Conservation (phyloP, 2,113 vertebrate species). For the Chrysemys picta region DNA sequence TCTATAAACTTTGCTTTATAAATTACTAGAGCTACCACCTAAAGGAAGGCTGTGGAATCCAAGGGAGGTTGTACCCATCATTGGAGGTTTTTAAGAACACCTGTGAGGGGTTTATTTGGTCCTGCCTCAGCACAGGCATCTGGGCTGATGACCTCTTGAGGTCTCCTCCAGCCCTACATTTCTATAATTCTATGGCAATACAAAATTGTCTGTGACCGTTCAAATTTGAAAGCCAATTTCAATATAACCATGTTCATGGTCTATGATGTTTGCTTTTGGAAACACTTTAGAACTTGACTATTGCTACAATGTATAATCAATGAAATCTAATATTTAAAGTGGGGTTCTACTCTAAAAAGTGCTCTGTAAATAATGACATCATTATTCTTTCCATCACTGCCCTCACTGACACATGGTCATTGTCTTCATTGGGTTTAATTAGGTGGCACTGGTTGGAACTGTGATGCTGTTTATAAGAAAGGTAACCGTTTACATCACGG, state of each 20-base stretch:
- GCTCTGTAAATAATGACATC: not conserved
- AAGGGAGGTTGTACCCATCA: too few relatives aligned
- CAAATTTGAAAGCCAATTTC: not conserved
- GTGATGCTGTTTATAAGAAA: too few relatives aligned
- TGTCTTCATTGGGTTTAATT: not conserved
- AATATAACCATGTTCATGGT: not conserved
- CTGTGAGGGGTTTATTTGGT: too few relatives aligned
- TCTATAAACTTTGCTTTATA: not conserved
- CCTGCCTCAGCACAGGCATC: too few relatives aligned
- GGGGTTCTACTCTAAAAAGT: not conserved
- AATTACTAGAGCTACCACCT: not conserved
- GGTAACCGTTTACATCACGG: too few relatives aligned
- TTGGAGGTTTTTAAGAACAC: too few relatives aligned
- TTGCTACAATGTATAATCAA: not conserved
- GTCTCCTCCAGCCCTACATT: too few relatives aligned
- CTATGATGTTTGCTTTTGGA: not conserved
- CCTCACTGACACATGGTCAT: not conserved
- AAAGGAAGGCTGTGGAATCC: not conserved
- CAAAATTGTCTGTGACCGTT: not conserved
- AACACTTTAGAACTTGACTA: not conserved
- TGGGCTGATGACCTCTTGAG: too few relatives aligned
- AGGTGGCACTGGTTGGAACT: not conserved
- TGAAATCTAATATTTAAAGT: not conserved
- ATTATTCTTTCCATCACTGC: not conserved
- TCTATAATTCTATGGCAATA: too few relatives aligned